These are phyloP conservation scores for Semnornis frantzii DNA, from an alignment of 2,113 vertebrate genomes.

Conservation along the genomic window DNA sequence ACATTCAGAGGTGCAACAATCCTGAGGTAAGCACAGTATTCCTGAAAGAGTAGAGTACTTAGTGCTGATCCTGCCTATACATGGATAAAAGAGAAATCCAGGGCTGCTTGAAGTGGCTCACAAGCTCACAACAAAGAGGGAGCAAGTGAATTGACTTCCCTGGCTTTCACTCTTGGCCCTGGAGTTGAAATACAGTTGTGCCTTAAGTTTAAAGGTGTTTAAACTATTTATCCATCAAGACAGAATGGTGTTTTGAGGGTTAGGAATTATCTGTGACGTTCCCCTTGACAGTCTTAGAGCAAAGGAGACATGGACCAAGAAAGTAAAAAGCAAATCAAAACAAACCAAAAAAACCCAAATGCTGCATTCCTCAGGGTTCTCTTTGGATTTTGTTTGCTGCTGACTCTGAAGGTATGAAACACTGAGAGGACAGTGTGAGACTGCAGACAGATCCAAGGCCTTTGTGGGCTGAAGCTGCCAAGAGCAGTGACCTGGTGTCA, in stretches of 20 bases:
- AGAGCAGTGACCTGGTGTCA: background rate
- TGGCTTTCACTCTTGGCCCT: background rate
- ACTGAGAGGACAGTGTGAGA: background rate
- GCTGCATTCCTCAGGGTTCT: background rate
- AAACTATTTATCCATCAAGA: background rate
- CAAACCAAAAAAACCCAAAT: background rate
- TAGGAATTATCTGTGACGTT: background rate
- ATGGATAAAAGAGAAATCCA: constrained; percentile 24
- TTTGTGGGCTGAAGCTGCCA: background rate
- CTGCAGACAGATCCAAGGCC: background rate
- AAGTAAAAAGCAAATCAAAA: background rate
- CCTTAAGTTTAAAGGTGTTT: background rate
- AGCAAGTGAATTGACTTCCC: background rate
- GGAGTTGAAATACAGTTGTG: background rate
- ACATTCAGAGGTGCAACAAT: background rate
- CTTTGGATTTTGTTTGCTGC: background rate
- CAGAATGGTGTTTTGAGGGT: background rate
- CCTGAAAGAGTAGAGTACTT: background rate
- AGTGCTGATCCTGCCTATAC: constrained; percentile 1
- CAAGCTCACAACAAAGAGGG: background rate
- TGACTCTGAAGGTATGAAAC: background rate
- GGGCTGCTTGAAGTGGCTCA: background rate
- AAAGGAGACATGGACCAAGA: background rate
- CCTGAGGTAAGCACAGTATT: constrained; percentile 11
- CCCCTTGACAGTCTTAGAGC: background rate